phyloP scores from a whole-genome alignment of 2,113 vertebrate species.

The Rhinopithecus roxellana region DNA sequence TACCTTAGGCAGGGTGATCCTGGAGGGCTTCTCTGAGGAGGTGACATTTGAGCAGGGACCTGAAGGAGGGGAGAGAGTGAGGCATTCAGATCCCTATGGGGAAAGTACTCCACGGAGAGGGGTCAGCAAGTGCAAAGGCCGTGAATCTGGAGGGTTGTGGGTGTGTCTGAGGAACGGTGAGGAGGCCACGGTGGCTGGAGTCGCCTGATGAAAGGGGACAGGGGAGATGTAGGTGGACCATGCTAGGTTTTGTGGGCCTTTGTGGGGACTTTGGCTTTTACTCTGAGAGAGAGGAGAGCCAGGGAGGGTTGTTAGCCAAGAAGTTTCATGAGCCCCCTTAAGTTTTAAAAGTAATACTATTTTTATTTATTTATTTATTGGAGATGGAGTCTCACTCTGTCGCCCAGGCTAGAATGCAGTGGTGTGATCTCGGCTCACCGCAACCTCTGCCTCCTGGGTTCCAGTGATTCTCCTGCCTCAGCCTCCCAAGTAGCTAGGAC shows the following conservation, averaged over 20 bases:
- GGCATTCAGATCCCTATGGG: accelerated
- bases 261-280: not conserved
- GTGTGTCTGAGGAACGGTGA: not conserved
- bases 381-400: not conserved
- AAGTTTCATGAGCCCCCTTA: not conserved
- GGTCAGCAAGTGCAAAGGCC: not conserved
- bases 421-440: too few species aligned
- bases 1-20: not conserved
- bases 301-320: not conserved
- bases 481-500: not conserved
- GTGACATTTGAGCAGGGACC: not conserved
- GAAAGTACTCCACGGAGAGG: not conserved
- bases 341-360: not conserved
- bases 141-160: not conserved
- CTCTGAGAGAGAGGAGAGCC: not conserved
- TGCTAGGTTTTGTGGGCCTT: not conserved
- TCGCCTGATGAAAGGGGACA: accelerated
- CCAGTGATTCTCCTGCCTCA: not conserved
- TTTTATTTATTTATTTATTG: too few species aligned
- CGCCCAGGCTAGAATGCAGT: too few species aligned
- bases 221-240: accelerated
- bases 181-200: not conserved
- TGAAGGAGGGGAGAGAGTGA: not conserved
- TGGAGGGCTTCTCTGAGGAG: not conserved
- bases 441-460: not conserved